These are phyloP conservation scores for Falcaria lacertinaria DNA, from an alignment of 2,888 invertebrate species.

Conservation along the genomic window DNA sequence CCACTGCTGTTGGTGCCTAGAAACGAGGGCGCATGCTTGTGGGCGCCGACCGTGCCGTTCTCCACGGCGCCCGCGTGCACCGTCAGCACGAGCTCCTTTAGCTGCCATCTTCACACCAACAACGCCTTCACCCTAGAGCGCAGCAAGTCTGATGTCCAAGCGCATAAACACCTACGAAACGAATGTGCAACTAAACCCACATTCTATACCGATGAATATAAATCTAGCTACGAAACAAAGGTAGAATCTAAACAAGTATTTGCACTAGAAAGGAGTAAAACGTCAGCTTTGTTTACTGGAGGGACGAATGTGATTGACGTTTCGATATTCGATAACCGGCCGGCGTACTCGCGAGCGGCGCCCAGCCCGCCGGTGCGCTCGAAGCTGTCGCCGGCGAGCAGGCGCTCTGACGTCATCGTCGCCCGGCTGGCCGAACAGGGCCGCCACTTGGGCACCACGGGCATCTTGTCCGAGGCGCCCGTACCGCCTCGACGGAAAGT, in stretches of 20 bases:
- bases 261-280: conserved; percentile 64
- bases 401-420: conserved; percentile 33
- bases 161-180: conserved; percentile 46
- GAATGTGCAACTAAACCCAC: conserved; percentile 50
- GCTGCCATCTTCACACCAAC: conserved; percentile 68
- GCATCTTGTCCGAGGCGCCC: conserved; percentile 58
- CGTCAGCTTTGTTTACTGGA: conserved; percentile 50
- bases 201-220: conserved; percentile 52
- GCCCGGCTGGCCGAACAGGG: conserved; percentile 50
- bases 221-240: conserved; percentile 22
- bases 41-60: conserved; percentile 69
- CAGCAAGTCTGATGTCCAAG: conserved; percentile 68
- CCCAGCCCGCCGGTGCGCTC: conserved; percentile 70
- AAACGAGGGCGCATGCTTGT: conserved; percentile 78
- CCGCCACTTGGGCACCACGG: conserved; percentile 43
- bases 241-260: conserved; percentile 36
- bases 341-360: conserved; percentile 59
- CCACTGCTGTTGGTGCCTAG: conserved; percentile 81
- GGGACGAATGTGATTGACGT: conserved; percentile 43
- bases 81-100: conserved; percentile 62
- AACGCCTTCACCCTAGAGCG: conserved; percentile 64
- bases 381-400: conserved; percentile 52
- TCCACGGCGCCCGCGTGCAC: conserved; percentile 66
- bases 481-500: conserved; percentile 63
- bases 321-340: conserved; percentile 65